A percentile compares a stretch with the other conserved stretches of the same genome.
Evolutionary conservation across 1,140 invertebrate species (phyloP).

Genomic region (Trissolcus basalis): DNA sequence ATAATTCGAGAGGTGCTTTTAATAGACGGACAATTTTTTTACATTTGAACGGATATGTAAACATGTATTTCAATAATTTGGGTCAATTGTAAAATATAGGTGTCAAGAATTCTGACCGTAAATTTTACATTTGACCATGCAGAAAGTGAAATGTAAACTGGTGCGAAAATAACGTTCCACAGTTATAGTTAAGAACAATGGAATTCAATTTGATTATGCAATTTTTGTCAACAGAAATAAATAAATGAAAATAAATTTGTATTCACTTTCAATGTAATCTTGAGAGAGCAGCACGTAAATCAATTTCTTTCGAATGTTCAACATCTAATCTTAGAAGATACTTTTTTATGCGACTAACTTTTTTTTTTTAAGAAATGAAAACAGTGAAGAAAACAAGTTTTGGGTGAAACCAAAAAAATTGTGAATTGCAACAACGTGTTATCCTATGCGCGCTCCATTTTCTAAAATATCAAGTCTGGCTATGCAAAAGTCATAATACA

Average conservation of each 20-base stretch:
- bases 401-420: too few relatives aligned
- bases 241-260: background rate
- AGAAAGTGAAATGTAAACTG: constrained; percentile 24
- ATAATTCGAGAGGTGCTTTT: too few relatives aligned
- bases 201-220: background rate
- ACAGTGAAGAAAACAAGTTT: too few relatives aligned
- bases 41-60: constrained; percentile 5
- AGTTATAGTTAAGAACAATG: background rate
- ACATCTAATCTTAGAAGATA: too few relatives aligned
- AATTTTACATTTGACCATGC: constrained; percentile 26
- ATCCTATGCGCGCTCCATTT: constrained; percentile 18
- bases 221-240: too few relatives aligned
- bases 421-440: background rate
- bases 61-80: constrained; percentile 5
- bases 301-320: too few relatives aligned
- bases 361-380: too few relatives aligned
- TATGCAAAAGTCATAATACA: constrained; percentile 14
- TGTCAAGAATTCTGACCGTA: constrained; percentile 18
- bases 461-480: constrained; percentile 21
- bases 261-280: too few relatives aligned
- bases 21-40: too few relatives aligned
- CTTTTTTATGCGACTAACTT: background rate
- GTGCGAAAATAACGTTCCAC: constrained; percentile 19
- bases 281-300: too few relatives aligned
- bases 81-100: constrained; percentile 16